Percentiles rank a stretch among this genome's conserved stretches.
Evolutionary conservation across 2,113 vertebrate genomes (phyloP).

Genomic region (Melanerpes aurifrons): DNA sequence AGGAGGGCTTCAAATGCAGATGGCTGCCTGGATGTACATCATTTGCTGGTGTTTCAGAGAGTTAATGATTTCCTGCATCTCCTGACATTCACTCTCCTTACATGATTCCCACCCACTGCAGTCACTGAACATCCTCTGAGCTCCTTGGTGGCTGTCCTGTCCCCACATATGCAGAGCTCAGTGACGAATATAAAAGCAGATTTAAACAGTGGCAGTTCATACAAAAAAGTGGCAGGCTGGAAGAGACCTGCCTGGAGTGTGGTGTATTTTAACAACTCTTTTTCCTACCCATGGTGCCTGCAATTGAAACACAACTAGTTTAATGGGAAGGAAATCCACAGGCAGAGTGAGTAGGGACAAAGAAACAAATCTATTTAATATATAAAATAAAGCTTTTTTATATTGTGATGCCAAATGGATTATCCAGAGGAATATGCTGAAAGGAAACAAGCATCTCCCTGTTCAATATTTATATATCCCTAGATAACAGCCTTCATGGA

Average conservation of each 20-base stretch:
- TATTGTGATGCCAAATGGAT: conserved; percentile 41
- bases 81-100: background rate
- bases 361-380: conserved; percentile 48
- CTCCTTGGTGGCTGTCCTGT: rapidly evolving
- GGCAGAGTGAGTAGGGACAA: background rate
- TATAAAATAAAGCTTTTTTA: conserved; percentile 49
- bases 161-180: background rate
- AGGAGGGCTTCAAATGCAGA: background rate
- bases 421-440: conserved; percentile 34
- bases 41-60: background rate
- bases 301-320: background rate
- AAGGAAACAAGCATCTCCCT: conserved; percentile 42
- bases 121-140: background rate
- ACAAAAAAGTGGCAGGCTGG: background rate
- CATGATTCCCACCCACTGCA: background rate
- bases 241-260: background rate
- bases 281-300: background rate
- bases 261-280: background rate
- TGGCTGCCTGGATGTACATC: rapidly evolving
- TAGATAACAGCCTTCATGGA: conserved; percentile 49
- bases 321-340: conserved; percentile 6
- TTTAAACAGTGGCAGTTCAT: background rate
- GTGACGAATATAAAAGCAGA: background rate
- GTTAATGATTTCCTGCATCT: background rate
- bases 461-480: conserved; percentile 61